A percentile compares a stretch with the other conserved stretches of the same genome.
Evolutionary conservation across 2,888 invertebrate species (phyloP).

Genomic region (Eristalis intricaria): DNA sequence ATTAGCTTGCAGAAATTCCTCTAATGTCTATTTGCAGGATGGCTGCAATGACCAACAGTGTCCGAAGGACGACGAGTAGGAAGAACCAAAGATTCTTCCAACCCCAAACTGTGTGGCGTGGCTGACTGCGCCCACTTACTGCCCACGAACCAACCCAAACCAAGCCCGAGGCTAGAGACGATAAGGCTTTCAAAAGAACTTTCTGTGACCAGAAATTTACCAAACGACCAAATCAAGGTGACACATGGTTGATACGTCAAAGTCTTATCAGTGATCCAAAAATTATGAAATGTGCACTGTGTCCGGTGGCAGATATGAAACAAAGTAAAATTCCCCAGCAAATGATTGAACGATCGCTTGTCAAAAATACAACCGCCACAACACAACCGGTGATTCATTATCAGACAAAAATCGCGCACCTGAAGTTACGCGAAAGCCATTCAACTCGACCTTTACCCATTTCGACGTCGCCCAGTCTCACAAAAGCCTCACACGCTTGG

Average conservation of each 20-base stretch:
- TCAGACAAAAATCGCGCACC: background rate
- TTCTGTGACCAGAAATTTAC: no score
- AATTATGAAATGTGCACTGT: background rate
- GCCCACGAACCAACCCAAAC: no score
- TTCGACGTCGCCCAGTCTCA: conserved; percentile 1
- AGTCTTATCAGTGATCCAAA: background rate
- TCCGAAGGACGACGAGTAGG: no score
- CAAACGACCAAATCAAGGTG: no score
- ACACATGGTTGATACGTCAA: background rate
- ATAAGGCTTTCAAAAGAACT: no score
- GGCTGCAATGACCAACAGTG: no score
- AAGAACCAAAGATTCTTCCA: no score
- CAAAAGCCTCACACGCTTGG: background rate
- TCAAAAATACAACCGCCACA: background rate
- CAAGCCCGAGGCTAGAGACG: no score
- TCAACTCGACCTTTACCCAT: conserved; percentile 24
- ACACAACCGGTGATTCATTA: background rate
- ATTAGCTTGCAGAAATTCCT: no score
- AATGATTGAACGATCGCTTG: background rate
- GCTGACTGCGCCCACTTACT: no score
- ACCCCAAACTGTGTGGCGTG: no score
- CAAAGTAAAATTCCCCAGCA: background rate
- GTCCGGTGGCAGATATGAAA: background rate
- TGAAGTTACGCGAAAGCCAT: background rate
- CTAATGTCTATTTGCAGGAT: no score